Conservation (phyloP, 1,140 invertebrate genomes). For the Drosophila triauraria region DNA sequence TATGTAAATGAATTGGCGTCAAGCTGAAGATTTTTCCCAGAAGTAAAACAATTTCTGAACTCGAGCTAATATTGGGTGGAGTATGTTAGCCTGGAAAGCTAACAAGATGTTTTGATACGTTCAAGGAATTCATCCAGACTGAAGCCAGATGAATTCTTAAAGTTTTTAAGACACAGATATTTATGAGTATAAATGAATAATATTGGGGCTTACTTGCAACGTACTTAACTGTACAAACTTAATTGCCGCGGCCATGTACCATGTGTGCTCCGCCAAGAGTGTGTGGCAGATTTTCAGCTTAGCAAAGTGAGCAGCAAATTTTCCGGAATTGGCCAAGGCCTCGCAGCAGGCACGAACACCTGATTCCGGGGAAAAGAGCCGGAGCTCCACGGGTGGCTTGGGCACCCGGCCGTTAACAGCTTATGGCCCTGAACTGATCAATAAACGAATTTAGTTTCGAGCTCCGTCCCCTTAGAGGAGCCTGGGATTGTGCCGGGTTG, state of each 20-base stretch:
- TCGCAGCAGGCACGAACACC: conserved; percentile 21
- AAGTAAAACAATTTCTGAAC: conserved; percentile 1
- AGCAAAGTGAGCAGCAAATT: conserved; percentile 29
- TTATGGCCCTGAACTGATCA: conserved; percentile 48
- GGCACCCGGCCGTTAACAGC: conserved; percentile 35
- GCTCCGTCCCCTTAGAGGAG: conserved; percentile 21
- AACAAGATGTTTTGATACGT: conserved; percentile 2
- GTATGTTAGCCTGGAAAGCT: background rate
- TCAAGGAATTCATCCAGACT: background rate
- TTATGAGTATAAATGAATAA: background rate
- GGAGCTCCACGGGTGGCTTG: conserved; percentile 8
- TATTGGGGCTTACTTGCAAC: no score
- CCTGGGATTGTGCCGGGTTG: background rate
- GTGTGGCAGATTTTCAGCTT: conserved; percentile 26
- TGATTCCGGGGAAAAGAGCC: conserved; percentile 5
- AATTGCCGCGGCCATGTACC: conserved; percentile 10
- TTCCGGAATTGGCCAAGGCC: conserved; percentile 33
- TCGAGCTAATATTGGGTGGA: background rate
- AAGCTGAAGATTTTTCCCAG: background rate
- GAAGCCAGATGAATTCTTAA: background rate
- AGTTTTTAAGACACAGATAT: background rate
- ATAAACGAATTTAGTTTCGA: conserved; percentile 41
- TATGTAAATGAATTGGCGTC: conserved; percentile 23
- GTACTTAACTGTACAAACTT: background rate
- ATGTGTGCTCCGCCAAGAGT: conserved; percentile 3